phyloP scores from a whole-genome alignment of 1,140 invertebrate species.

The Hypothenemus hampei region DNA sequence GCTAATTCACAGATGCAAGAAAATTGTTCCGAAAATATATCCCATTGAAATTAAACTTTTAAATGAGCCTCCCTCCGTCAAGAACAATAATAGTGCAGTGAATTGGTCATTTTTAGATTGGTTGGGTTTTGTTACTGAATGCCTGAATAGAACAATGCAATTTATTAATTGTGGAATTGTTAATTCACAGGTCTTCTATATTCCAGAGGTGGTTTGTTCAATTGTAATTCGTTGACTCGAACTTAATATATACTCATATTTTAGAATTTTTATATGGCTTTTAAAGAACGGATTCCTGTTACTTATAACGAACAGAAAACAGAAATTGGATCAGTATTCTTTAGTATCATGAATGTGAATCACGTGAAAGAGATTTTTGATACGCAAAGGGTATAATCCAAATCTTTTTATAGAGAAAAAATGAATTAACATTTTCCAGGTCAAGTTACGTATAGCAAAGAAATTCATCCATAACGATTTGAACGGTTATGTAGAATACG shows the following conservation, averaged over 20 bases:
- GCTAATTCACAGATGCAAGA: slow-evolving; percentile 26
- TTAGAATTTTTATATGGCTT: slow-evolving; percentile 65
- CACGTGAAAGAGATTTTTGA: slow-evolving; percentile 76
- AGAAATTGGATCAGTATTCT: slow-evolving; percentile 62
- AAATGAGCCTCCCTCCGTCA: slow-evolving; percentile 9
- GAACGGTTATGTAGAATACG: slow-evolving; percentile 34
- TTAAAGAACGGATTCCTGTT: slow-evolving; percentile 63
- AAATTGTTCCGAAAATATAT: slow-evolving; percentile 34
- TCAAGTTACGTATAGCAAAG: slow-evolving; percentile 37
- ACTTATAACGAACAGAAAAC: slow-evolving; percentile 58
- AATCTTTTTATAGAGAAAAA: slow-evolving; percentile 2
- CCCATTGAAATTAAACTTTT: slow-evolving; percentile 37
- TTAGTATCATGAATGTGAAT: slow-evolving; percentile 68
- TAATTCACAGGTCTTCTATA: slow-evolving; percentile 66
- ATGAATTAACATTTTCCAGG: slow-evolving; percentile 27
- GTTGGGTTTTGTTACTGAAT: slow-evolving; percentile 69
- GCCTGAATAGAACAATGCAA: slow-evolving; percentile 76
- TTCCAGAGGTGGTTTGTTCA: slow-evolving; percentile 53
- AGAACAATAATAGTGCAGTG: slow-evolving; percentile 27
- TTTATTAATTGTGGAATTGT: slow-evolving; percentile 69
- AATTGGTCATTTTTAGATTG: slow-evolving; percentile 59
- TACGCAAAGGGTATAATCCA: slow-evolving; percentile 53
- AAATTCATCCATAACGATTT: slow-evolving; percentile 31
- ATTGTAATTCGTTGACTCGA: background rate
- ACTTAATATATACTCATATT: slow-evolving; percentile 4